Base-by-base conservation (phyloP, 1,140 invertebrate species). In the Cydia pomonella region DNA sequence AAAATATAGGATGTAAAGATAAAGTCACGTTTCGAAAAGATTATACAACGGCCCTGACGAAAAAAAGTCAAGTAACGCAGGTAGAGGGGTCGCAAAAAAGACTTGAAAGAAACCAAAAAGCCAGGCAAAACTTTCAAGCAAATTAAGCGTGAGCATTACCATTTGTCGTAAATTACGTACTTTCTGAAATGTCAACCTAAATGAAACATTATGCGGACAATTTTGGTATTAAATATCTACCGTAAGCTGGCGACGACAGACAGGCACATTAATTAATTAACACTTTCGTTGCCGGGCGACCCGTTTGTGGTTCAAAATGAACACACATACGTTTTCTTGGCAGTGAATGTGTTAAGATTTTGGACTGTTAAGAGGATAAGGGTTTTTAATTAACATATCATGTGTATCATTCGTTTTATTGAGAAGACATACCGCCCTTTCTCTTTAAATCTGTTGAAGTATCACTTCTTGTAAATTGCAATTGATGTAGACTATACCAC, bases 121-220 rank as follows among this genome's bases (percentile, higher is more conserved):
- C 73, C 73, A 77, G 76, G 75, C 47, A 25, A 53, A 33, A 77
- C 73, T 79, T 75, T 79, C 73, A 78, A 78, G 78, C 72, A 78
- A 78, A 81, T 76, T 83, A 80, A 77, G 74, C 78, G 80, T 80
- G 80, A 79, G 76, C 76, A 64, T 74, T 78, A 78, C 75, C 73
- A 77, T 77, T 79, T 83, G 73, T 81, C 76, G 72, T 73, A 53
- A 77, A 75, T 79, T 75, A 79, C 41, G 33, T 64, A 71, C 66
- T 73, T 82, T 77, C 76, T 76, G 72, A 72, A 75, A 63, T 5
- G n/a, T 41, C 18, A 29, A 66, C 23, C 63, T 66, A 63, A 63
- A 63, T 63, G 63, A 23, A 59, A 59, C 16, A 16, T 29, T 29
- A 21, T 5, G 25, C 53, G 16, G 27, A 16, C 25, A 16, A 27